These are phyloP conservation scores for Melieria crassipennis DNA, from an alignment of 2,888 invertebrate genomes.

Conservation along the genomic window DNA sequence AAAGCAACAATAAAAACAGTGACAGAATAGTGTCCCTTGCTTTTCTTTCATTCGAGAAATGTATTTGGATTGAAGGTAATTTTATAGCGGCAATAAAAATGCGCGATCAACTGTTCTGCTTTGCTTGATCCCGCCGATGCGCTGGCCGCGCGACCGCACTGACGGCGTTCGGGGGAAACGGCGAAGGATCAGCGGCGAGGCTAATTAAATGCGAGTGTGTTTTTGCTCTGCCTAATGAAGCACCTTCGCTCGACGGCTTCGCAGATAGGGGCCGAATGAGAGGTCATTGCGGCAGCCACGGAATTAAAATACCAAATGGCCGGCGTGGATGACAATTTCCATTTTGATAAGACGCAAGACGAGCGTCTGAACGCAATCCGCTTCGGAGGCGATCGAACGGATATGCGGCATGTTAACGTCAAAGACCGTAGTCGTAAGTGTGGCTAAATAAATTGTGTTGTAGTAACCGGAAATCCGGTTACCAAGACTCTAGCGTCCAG, in stretches of 20 bases:
- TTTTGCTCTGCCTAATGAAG: not conserved
- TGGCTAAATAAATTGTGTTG: too few relatives aligned
- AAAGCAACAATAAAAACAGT: too few relatives aligned
- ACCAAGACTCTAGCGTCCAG: too few relatives aligned
- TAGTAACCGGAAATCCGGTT: too few relatives aligned
- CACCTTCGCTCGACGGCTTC: not conserved
- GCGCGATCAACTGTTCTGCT: slow-evolving; percentile 16
- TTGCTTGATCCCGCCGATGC: slow-evolving; percentile 12
- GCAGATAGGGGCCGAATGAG: not conserved
- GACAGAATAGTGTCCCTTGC: not conserved
- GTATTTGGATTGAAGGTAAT: slow-evolving; percentile 22
- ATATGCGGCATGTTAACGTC: too few relatives aligned
- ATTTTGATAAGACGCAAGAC: too few relatives aligned
- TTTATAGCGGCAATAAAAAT: slow-evolving; percentile 18
- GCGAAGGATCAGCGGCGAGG: not conserved
- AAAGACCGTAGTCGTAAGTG: too few relatives aligned
- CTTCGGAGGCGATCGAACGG: too few relatives aligned
- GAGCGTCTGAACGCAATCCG: too few relatives aligned
- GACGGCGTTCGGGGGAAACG: too few relatives aligned
- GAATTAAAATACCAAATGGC: not conserved
- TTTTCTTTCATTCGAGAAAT: slow-evolving; percentile 14
- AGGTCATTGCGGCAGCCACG: not conserved
- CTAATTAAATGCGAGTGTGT: not conserved
- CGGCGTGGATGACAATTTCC: not conserved
- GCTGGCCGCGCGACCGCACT: too few relatives aligned